These are phyloP conservation scores for Brachycybe producta DNA, from an alignment of 2,888 invertebrate species.

Conservation along the genomic window DNA sequence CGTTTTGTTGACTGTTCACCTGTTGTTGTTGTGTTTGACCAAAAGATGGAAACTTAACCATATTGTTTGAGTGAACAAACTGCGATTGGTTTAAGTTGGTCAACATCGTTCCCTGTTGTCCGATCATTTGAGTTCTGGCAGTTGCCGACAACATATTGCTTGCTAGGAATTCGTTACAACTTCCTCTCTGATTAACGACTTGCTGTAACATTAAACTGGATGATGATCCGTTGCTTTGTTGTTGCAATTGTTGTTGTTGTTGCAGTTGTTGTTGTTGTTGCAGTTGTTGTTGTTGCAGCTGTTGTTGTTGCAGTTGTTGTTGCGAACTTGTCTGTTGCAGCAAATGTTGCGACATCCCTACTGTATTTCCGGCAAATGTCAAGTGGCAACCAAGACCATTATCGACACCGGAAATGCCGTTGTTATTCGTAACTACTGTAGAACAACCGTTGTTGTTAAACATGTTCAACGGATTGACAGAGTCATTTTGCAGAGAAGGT, in stretches of 20 bases:
- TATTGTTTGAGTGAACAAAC: slow-evolving; percentile 7
- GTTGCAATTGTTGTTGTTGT: slow-evolving; percentile 22
- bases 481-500: slow-evolving; percentile 3
- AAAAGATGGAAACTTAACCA: not conserved
- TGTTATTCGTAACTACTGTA: slow-evolving; percentile 16
- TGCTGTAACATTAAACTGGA: slow-evolving; percentile 11
- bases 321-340: not conserved
- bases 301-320: slow-evolving; percentile 15
- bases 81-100: slow-evolving; percentile 18
- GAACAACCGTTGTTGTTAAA: not conserved
- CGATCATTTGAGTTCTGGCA: slow-evolving; percentile 30
- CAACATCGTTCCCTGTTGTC: slow-evolving; percentile 21
- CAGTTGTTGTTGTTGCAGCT: slow-evolving; percentile 20
- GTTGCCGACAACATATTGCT: slow-evolving; percentile 33
- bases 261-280: slow-evolving; percentile 27
- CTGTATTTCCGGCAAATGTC: no score
- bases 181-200: slow-evolving; percentile 15
- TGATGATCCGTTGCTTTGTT: slow-evolving; percentile 15
- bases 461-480: not conserved
- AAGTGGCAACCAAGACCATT: no score
- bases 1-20: slow-evolving; percentile 4
- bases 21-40: not conserved
- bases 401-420: slow-evolving; percentile 20
- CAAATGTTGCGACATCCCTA: not conserved
- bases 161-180: slow-evolving; percentile 27